phyloP scores from a whole-genome alignment of 2,888 invertebrate species.

The Melipona bicolor region DNA sequence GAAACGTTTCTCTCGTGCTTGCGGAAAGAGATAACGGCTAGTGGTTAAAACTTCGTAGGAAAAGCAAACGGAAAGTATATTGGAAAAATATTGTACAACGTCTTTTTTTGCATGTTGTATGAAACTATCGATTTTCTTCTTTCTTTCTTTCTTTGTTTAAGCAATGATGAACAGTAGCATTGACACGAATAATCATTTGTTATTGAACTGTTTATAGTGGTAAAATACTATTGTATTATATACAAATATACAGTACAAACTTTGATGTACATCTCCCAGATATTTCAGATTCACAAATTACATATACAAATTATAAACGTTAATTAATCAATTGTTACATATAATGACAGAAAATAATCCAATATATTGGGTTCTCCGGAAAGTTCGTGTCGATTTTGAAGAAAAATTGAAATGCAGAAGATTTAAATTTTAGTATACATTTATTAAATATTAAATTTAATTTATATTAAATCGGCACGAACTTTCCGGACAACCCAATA shows the following conservation, averaged over 20 bases:
- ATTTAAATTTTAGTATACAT: no score
- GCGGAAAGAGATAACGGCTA: slow-evolving; percentile 31
- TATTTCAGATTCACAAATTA: no score
- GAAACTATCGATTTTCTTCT: not conserved
- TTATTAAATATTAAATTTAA: no score
- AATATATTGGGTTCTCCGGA: not conserved
- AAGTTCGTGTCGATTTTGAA: no score
- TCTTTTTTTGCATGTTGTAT: not conserved
- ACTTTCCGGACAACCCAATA: no score
- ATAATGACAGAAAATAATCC: not conserved
- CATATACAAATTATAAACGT: no score
- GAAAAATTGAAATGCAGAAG: no score
- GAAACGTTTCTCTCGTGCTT: not conserved
- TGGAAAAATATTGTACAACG: not conserved
- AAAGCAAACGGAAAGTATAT: slow-evolving; percentile 8
- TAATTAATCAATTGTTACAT: no score
- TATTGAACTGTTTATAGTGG: not conserved
- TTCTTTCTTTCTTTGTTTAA: not conserved
- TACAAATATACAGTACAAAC: no score
- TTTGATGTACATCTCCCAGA: no score
- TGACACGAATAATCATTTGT: not conserved
- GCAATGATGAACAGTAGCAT: not conserved
- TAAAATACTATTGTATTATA: not conserved
- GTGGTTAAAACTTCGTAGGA: slow-evolving; percentile 28
- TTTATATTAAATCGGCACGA: no score